Conservation (phyloP, 2,888 invertebrate species). For the Gortyna flavago region DNA sequence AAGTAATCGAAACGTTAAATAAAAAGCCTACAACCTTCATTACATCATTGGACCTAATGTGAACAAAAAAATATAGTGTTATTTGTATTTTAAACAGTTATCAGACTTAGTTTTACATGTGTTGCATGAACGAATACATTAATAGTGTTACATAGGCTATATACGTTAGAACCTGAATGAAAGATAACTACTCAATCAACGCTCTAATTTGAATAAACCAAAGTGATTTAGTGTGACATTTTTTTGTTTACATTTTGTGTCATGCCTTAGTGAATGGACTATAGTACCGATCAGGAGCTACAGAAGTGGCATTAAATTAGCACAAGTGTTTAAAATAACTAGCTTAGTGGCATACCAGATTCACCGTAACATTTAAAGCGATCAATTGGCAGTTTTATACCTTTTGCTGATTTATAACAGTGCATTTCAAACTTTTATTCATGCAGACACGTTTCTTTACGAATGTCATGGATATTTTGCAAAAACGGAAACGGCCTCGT, state of each 20-base stretch:
- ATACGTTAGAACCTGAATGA: conserved; percentile 15
- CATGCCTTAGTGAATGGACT: background rate
- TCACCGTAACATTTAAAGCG: conserved; percentile 17
- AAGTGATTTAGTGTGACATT: conserved; percentile 18
- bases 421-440: conserved; percentile 9
- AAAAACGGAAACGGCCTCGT: conserved; percentile 51
- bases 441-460: conserved; percentile 7
- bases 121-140: conserved; percentile 2
- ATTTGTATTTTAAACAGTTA: conserved; percentile 3
- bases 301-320: conserved; percentile 10
- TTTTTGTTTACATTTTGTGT: conserved; percentile 26
- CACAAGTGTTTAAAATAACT: conserved; percentile 23
- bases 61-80: background rate
- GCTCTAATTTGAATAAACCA: conserved; percentile 28
- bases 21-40: background rate
- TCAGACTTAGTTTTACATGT: background rate
- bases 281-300: background rate
- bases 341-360: conserved; percentile 2
- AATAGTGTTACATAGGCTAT: background rate
- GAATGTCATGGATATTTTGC: conserved; percentile 49
- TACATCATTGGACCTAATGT: background rate
- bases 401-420: conserved; percentile 1
- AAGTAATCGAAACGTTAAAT: background rate
- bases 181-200: conserved; percentile 35
- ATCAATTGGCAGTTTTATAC: background rate